A percentile compares a stretch with the other conserved stretches of the same genome.
Conservation (phyloP, 2,888 invertebrate genomes). For the Pristionchus maxplancki region DNA sequence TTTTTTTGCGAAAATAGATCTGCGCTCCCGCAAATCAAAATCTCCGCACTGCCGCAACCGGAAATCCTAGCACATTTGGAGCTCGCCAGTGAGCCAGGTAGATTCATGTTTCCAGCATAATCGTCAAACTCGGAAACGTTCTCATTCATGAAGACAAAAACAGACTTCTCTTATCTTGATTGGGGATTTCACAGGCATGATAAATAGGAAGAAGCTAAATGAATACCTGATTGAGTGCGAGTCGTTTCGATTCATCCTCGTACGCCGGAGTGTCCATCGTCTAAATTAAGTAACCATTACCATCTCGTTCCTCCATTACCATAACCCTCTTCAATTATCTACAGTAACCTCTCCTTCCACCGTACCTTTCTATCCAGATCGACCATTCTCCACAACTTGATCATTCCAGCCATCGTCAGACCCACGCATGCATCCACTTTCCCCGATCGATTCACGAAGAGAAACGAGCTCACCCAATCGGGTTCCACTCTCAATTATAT, state of each 20-base stretch:
- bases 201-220: not conserved
- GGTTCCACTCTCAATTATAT: slow-evolving; percentile 91
- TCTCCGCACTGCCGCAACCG: too few relatives aligned
- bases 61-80: too few relatives aligned
- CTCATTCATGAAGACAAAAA: too few relatives aligned
- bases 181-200: not conserved
- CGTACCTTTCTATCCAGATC: slow-evolving; percentile 71
- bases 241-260: slow-evolving; percentile 97
- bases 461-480: slow-evolving; percentile 97
- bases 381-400: slow-evolving; percentile 76
- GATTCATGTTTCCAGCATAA: too few relatives aligned
- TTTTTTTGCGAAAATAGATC: too few relatives aligned
- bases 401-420: slow-evolving; percentile 74
- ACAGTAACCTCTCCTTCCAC: not conserved
- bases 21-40: too few relatives aligned
- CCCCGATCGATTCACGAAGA: slow-evolving; percentile 83
- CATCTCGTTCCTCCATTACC: not conserved
- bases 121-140: too few relatives aligned
- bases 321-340: not conserved
- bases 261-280: slow-evolving; percentile 81
- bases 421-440: slow-evolving; percentile 71
- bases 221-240: slow-evolving; percentile 85
- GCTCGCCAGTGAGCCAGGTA: too few relatives aligned
- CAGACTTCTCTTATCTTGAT: not conserved
- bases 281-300: slow-evolving; percentile 53